Conservation (phyloP, 2,113 vertebrate species). For the Cinclus cinclus region DNA sequence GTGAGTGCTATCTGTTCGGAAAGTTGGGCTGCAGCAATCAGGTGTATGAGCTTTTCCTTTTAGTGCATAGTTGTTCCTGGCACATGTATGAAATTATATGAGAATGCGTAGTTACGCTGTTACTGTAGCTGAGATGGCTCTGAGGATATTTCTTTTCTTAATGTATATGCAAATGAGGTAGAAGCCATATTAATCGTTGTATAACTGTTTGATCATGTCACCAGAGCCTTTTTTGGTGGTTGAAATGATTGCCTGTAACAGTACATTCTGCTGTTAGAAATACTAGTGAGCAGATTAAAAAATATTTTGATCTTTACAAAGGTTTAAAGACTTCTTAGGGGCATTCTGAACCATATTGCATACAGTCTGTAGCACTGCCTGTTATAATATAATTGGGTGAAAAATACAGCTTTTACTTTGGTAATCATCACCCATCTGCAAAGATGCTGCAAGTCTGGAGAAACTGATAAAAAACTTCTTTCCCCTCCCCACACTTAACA, state of each 20-base stretch:
- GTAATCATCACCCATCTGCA: not conserved
- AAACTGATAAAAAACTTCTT: not conserved
- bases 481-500: not conserved
- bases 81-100: not conserved
- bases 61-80: not conserved
- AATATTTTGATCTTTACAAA: not conserved
- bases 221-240: not conserved
- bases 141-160: slow-evolving; percentile 36
- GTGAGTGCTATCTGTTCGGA: slow-evolving; percentile 7
- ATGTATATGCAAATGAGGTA: slow-evolving; percentile 61
- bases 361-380: not conserved
- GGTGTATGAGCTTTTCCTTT: not conserved
- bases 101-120: not conserved
- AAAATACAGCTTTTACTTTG: not conserved
- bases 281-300: not conserved
- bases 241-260: not conserved
- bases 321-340: not conserved
- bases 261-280: not conserved
- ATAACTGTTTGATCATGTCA: slow-evolving; percentile 44
- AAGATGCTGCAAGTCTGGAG: not conserved
- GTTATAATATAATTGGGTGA: not conserved
- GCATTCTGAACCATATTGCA: not conserved
- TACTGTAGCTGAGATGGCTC: slow-evolving; percentile 24
- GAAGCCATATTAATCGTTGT: slow-evolving; percentile 65
- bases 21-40: not conserved